Conservation (phyloP, 2,113 vertebrate genomes). For the Sylvicapra grimmia region DNA sequence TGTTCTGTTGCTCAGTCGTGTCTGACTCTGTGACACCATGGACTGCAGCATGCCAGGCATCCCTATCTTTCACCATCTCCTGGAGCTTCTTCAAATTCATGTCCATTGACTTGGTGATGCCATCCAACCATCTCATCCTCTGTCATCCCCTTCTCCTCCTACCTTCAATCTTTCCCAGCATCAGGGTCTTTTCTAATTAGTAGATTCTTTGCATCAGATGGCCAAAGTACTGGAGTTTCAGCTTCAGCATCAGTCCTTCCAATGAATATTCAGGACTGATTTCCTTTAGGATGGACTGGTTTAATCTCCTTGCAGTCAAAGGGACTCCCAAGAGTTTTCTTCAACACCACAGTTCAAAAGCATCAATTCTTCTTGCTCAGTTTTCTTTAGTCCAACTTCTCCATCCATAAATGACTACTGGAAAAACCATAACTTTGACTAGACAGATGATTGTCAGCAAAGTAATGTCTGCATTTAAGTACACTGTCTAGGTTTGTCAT, state of each 20-base stretch:
- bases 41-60: not conserved
- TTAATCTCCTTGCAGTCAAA: not conserved
- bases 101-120: not conserved
- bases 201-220: fast-evolving
- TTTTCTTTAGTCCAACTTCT: not conserved
- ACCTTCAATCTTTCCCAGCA: not conserved
- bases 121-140: not conserved
- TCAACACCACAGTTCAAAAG: not conserved
- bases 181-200: not conserved
- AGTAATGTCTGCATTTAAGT: not conserved
- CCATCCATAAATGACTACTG: not conserved
- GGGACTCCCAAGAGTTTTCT: not conserved
- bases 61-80: not conserved
- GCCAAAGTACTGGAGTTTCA: not conserved
- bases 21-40: not conserved
- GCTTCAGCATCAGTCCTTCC: not conserved
- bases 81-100: not conserved
- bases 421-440: not conserved
- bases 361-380: not conserved
- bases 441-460: not conserved
- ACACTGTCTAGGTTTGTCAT: not conserved
- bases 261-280: not conserved
- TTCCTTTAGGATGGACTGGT: not conserved
- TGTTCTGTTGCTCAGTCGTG: not conserved
- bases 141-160: not conserved